Evolutionary conservation across 2,888 invertebrate genomes (phyloP), one percentile per base, ranked within the genome.

Genomic region (Macrosoma leucophasiata): DNA sequence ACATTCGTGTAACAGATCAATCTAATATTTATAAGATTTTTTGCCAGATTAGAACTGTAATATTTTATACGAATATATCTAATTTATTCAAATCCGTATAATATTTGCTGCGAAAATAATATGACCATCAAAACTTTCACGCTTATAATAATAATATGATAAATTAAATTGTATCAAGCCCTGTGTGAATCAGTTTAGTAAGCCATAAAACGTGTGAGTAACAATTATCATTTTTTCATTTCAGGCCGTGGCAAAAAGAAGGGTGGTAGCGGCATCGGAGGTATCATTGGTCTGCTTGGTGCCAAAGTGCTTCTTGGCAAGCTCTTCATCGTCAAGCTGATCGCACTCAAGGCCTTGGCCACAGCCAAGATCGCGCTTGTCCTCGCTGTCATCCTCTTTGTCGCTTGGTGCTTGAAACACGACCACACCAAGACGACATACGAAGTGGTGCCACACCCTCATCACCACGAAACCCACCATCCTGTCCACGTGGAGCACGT

Each of bases 341-440:
- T 94, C 41, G 93, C 94, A 6, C 88, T 94, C 71, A 94, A 94
- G 73, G 94, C 94, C 5, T 84, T 94, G 36, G 86, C 93, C 23
- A 88, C 93, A 43, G 93, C 93, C 50, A 94, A 94, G 82, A 88
- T 94, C 48, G 94, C 94, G 1, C 74, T 94, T 5, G 86, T 93
- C 46, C 86, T 94, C 21, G 89, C 92, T 20, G 88, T 87, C 33
- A 88, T 94, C 49, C 89, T 94, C 52, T 74, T 82, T 46, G 70
- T 74, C 1, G 82, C 82, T 2, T 78, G 67, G 59, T 81, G 82
- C 38, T 42, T 84, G 50, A 84, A 84, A 39, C 73, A 73, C 1
- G 84, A 79, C 28, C 72, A 76, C 17, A 65, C 73, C 0, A 84
- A 82, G 54, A 84, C 84, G 1, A 81, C 81, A 0, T 84, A 84